Conservation (phyloP, 92 coral and sea anemone species). For the Zoanthus solanderi region DNA sequence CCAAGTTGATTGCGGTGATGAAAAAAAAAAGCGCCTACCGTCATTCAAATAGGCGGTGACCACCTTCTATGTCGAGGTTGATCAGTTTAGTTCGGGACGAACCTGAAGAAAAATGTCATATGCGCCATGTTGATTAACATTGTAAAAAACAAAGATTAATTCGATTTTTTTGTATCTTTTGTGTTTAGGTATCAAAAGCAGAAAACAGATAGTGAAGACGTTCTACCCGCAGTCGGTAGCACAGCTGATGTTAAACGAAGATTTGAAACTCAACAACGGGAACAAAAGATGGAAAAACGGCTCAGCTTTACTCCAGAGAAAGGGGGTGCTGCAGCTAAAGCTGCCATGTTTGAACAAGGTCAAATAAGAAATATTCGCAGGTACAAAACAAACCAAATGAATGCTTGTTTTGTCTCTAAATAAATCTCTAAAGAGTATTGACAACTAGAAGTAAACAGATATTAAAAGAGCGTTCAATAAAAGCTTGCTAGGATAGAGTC, state of each 20-base stretch:
- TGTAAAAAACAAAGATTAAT: background rate
- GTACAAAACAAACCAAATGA: background rate
- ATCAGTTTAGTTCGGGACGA: background rate
- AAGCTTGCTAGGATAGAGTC: too few relatives aligned
- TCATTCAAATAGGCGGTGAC: background rate
- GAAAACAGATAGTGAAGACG: constrained; percentile 62
- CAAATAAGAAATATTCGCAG: constrained; percentile 58
- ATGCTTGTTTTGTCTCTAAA: too few relatives aligned
- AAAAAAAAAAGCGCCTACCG: too few relatives aligned
- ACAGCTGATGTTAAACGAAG: constrained; percentile 69
- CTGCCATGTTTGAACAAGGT: constrained; percentile 73
- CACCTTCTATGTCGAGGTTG: background rate
- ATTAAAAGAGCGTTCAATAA: too few relatives aligned
- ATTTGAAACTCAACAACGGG: constrained; percentile 65
- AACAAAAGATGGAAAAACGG: constrained; percentile 74
- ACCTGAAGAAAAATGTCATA: background rate
- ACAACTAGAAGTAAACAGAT: too few relatives aligned
- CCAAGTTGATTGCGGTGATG: too few relatives aligned
- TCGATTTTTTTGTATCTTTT: background rate
- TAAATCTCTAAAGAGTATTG: too few relatives aligned
- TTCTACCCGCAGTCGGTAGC: constrained; percentile 71
- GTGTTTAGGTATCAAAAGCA: constrained; percentile 16
- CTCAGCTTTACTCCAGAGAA: constrained; percentile 82
- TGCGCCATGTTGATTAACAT: background rate
- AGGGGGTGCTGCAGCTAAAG: constrained; percentile 70